Conservation (phyloP, 2,888 invertebrate species). For the Aspidapion aeneum region DNA sequence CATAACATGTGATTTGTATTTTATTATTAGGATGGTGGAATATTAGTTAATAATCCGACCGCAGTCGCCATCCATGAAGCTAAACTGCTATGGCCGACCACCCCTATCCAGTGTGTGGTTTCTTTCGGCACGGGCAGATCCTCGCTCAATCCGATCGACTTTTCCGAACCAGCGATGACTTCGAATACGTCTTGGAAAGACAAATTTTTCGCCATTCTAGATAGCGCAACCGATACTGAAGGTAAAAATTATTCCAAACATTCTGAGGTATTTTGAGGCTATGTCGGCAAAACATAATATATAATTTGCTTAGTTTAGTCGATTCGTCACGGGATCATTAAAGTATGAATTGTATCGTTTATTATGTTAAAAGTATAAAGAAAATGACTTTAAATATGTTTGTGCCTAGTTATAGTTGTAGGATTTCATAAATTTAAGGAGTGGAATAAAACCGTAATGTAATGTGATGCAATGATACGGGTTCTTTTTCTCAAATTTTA, state of each 20-base stretch:
- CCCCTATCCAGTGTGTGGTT: slow-evolving; percentile 71
- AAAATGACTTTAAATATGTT: too few relatives aligned
- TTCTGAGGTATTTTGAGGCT: slow-evolving; percentile 12
- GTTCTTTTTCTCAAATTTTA: too few relatives aligned
- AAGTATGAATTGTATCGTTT: too few relatives aligned
- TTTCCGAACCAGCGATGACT: slow-evolving; percentile 32
- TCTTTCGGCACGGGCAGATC: slow-evolving; percentile 78
- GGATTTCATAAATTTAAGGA: too few relatives aligned
- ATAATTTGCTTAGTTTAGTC: too few relatives aligned
- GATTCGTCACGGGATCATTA: too few relatives aligned
- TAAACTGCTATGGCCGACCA: slow-evolving; percentile 74
- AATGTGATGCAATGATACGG: too few relatives aligned
- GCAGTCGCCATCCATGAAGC: slow-evolving; percentile 88
- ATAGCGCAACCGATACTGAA: slow-evolving; percentile 86
- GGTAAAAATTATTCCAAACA: slow-evolving; percentile 56
- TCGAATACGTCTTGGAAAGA: slow-evolving; percentile 63
- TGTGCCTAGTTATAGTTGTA: too few relatives aligned
- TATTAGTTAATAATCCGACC: slow-evolving; percentile 85
- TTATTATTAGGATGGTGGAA: slow-evolving; percentile 72
- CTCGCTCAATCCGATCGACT: slow-evolving; percentile 44
- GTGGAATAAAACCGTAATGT: too few relatives aligned
- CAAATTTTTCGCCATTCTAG: slow-evolving; percentile 76
- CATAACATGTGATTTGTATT: too few relatives aligned
- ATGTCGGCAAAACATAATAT: not conserved
- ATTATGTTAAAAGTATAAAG: too few relatives aligned